Evolutionary conservation across 2,113 vertebrate species (phyloP), one percentile per base, ranked within the genome.

Genomic region (Pachyramphus minor): DNA sequence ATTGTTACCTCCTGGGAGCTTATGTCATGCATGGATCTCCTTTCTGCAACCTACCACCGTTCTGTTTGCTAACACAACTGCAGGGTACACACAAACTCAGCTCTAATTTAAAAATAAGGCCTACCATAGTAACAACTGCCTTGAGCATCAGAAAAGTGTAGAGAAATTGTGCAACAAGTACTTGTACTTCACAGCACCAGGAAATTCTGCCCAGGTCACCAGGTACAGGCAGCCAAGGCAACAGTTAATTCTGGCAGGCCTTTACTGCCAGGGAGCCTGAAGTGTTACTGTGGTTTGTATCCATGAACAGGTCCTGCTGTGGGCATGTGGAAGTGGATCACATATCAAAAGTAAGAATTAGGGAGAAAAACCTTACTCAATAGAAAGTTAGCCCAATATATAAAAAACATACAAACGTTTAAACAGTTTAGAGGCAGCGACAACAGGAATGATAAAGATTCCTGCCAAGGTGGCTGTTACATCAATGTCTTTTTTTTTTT

Each of bases 331-430:
- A 95, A 97, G 86, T 88, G 90, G 69, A 83, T 83, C 92, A 91
- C 52, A 94, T 96, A 96, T 97, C 93, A 96, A 96, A 98, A 95
- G 92, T 95, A 98, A 95, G 97, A 97, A 96, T 81, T 63, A 87
- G 94, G 87, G 96, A 97, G 91, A 91, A 95, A 96, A 96, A 96
- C 75, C 93, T 97, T 94, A 97, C 96, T 97, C 96, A 95, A 94
- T 97, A 97, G 97, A 98, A 98, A 98, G 94, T 96, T 96, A 97
- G 94, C 96, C 95, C 93, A 95, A 96, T 95, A 98, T 97, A 95
- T 97, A 97, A 97, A 98, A 98, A 97, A 80, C 97, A 97, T 97
- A 98, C 96, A 98, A 98, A 98, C 58, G 92, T 97, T 95, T 82
- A 83, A 96, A 97, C 95, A 93, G 94, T 96, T 97, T 94, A 94